Evolutionary conservation across 2,888 invertebrate genomes (phyloP), one percentile per base, ranked within the genome.

Genomic region (Pheosia tremula): DNA sequence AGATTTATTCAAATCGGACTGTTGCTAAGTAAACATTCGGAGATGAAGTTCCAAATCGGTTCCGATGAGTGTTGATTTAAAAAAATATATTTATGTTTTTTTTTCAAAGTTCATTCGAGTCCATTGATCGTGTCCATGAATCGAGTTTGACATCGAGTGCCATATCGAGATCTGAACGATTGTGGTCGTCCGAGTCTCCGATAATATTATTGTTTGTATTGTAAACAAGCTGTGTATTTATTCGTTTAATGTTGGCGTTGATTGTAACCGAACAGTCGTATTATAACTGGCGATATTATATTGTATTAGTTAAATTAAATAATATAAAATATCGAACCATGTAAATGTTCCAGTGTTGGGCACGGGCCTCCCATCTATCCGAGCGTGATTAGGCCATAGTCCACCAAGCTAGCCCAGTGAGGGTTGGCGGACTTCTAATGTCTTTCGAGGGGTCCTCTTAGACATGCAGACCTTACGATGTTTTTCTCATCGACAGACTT

Each of bases 1-100:
- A 88, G 87, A 89, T 89, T 89, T 88, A 87, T 87, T 86, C 82
- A 87, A 89, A 85, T 84, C 88, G 85, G 86, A 85, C 86, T 91
- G 90, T 91, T 91, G 90, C 91, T 90, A 89, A 90, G 89, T 89
- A 93, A 93, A 93, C 84, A 92, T 88, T 89, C 75, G 61, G 79
- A 84, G 87, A 86, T 88, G 87, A 85, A 85, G 87, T 75, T 82
- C 84, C 85, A 86, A 89, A 91, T 90, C 88, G 86, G 88, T 89
- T 87, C 83, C 84, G 79, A 82, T 80, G 81, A 83, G 85, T 92
- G 86, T 93, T 93, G 90, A 89, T 91, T 91, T 90, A 82, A 85
- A 84, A 79, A 63, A 82, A 82, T 82, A 84, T 84, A 83, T 88
- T 86, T 86, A 86, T 86, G 89, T 80, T 88, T 89, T 89, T 89